phyloP scores from a whole-genome alignment of 2,113 vertebrate genomes.

The Zeus faber region DNA sequence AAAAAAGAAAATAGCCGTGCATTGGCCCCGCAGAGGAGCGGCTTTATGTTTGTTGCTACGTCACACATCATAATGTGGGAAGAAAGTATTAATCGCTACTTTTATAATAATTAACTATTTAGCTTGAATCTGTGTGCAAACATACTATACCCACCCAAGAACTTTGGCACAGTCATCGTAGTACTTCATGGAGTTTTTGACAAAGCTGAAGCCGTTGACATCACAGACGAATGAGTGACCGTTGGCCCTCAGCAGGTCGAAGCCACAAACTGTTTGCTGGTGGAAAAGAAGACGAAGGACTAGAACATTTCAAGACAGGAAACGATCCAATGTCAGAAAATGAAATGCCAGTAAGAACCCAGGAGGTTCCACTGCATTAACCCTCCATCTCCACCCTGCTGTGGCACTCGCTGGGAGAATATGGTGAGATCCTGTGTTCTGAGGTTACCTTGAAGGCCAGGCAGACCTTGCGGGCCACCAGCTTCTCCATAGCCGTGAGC shows the following conservation, averaged over 20 bases:
- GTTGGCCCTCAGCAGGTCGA: constrained; percentile 92
- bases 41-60: too few relatives aligned
- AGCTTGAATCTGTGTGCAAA: background rate
- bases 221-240: constrained; percentile 96
- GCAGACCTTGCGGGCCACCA: constrained; percentile 96
- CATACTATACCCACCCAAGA: constrained; percentile 78
- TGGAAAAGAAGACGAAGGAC: too few relatives aligned
- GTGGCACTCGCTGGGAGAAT: background rate
- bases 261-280: constrained; percentile 97
- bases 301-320: too few relatives aligned
- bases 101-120: too few relatives aligned
- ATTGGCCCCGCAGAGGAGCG: too few relatives aligned
- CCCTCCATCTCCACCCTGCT: too few relatives aligned
- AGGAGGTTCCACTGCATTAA: too few relatives aligned
- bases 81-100: too few relatives aligned
- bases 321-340: too few relatives aligned
- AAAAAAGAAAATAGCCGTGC: too few relatives aligned
- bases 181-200: constrained; percentile 99
- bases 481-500: constrained; percentile 96
- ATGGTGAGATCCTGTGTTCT: background rate
- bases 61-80: too few relatives aligned
- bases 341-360: too few relatives aligned
- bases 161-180: constrained; percentile 99
- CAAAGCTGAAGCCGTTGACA: constrained; percentile 97
- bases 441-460: constrained; percentile 90